Evolutionary conservation across 2,797 vertebrate species (phyloP).

Genomic region (Sylvilagus floridanus): DNA sequence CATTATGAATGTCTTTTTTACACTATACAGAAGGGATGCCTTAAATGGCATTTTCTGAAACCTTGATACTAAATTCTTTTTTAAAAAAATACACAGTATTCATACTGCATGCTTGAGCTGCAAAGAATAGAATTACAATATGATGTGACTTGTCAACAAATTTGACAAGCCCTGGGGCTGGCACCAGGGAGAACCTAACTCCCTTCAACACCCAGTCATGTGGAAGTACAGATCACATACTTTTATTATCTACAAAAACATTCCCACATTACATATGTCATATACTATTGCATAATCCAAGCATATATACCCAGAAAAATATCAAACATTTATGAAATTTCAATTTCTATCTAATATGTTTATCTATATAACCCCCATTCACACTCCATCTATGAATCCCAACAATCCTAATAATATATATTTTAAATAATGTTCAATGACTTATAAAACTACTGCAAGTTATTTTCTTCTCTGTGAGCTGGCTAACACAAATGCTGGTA

Average conservation of each 20-base stretch:
- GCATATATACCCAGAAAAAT: constrained; percentile 81
- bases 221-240: constrained; percentile 77
- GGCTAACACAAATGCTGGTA: constrained; percentile 75
- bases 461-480: constrained; percentile 69
- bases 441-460: constrained; percentile 80
- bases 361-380: constrained; percentile 66
- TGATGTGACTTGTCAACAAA: constrained; percentile 70
- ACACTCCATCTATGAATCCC: not conserved
- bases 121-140: constrained; percentile 82
- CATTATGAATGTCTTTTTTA: constrained; percentile 56
- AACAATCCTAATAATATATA: constrained; percentile 70
- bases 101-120: constrained; percentile 81
- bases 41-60: constrained; percentile 85
- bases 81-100: constrained; percentile 89
- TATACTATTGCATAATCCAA: constrained; percentile 81
- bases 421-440: constrained; percentile 78
- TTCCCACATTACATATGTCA: constrained; percentile 77
- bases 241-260: constrained; percentile 76
- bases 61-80: constrained; percentile 70
- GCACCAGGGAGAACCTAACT: constrained; percentile 71
- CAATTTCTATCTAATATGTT: constrained; percentile 82
- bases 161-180: constrained; percentile 74
- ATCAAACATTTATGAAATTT: constrained; percentile 78
- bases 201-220: constrained; percentile 68
- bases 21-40: constrained; percentile 82